These are phyloP conservation scores for Poeciliopsis infans DNA, from an alignment of 2,797 vertebrate species.

Conservation along the genomic window DNA sequence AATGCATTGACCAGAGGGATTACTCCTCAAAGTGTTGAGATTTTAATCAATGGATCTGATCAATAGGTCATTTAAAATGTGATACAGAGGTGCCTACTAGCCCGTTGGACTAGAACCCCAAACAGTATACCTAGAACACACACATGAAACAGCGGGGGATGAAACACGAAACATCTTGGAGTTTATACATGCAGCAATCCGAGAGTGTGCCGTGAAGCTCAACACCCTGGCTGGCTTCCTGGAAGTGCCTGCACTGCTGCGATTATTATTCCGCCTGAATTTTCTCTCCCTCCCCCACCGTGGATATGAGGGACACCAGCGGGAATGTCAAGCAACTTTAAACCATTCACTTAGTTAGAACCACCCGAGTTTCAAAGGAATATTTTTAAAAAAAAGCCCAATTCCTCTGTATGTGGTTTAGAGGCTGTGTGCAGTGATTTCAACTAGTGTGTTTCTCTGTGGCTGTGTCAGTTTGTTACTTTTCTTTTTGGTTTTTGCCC, in stretches of 20 bases:
- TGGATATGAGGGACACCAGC: slow-evolving; percentile 47
- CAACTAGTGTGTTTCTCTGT: background rate
- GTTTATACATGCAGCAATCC: slow-evolving; percentile 34
- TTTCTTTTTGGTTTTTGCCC: slow-evolving; percentile 8
- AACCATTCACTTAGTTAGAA: slow-evolving; percentile 49
- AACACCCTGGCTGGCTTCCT: slow-evolving; percentile 41
- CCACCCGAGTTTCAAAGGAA: slow-evolving; percentile 36
- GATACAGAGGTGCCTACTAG: slow-evolving; percentile 41
- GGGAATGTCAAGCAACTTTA: slow-evolving; percentile 38
- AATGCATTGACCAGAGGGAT: slow-evolving; percentile 58
- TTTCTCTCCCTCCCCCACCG: slow-evolving; percentile 31
- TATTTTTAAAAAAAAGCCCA: slow-evolving; percentile 29
- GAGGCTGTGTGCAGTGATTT: slow-evolving; percentile 6
- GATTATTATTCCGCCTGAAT: slow-evolving; percentile 61
- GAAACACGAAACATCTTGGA: slow-evolving; percentile 40
- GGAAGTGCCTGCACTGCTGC: slow-evolving; percentile 50
- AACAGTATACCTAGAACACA: slow-evolving; percentile 26
- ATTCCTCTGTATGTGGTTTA: slow-evolving; percentile 19
- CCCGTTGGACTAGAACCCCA: slow-evolving; percentile 44
- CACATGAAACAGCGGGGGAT: slow-evolving; percentile 20
- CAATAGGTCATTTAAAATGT: slow-evolving; percentile 79
- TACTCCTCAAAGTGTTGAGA: slow-evolving; percentile 54
- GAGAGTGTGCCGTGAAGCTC: slow-evolving; percentile 37
- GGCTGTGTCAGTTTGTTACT: background rate
- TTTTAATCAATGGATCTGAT: slow-evolving; percentile 76